Conservation (phyloP, 2,113 vertebrate genomes). For the Tinamus guttatus region DNA sequence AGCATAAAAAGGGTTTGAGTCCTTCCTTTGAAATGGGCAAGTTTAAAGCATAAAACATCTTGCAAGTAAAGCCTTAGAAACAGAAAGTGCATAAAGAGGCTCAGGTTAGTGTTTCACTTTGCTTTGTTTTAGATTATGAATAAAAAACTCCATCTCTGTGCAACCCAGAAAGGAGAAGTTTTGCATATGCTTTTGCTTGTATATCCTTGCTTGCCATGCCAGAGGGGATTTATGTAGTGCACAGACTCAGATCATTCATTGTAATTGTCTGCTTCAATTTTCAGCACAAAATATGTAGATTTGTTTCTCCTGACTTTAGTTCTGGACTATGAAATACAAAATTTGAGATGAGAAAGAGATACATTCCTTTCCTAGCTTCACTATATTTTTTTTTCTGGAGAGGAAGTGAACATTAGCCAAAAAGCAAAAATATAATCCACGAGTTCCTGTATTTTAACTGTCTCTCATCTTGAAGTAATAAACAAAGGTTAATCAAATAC, state of each 20-base stretch:
- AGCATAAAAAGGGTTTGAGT: not conserved
- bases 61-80: not conserved
- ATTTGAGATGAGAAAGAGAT: slow-evolving; percentile 26
- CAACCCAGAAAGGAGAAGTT: not conserved
- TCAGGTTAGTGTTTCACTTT: not conserved
- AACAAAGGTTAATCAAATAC: slow-evolving; percentile 68
- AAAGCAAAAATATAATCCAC: slow-evolving; percentile 43
- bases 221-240: not conserved
- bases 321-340: not conserved
- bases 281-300: not conserved
- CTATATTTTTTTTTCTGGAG: not conserved
- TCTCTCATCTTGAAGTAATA: slow-evolving; percentile 64
- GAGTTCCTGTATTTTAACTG: slow-evolving; percentile 58
- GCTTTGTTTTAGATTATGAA: not conserved
- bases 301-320: not conserved
- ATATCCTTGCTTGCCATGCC: not conserved
- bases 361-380: not conserved
- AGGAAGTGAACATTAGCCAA: slow-evolving; percentile 58
- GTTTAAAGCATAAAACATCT: not conserved
- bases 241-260: not conserved
- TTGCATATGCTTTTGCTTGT: not conserved
- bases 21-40: not conserved
- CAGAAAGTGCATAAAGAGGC: not conserved
- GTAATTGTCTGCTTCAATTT: not conserved
- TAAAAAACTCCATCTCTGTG: not conserved